Evolutionary conservation across 2,797 vertebrate species (phyloP).

Genomic region (Garrulus glandarius): DNA sequence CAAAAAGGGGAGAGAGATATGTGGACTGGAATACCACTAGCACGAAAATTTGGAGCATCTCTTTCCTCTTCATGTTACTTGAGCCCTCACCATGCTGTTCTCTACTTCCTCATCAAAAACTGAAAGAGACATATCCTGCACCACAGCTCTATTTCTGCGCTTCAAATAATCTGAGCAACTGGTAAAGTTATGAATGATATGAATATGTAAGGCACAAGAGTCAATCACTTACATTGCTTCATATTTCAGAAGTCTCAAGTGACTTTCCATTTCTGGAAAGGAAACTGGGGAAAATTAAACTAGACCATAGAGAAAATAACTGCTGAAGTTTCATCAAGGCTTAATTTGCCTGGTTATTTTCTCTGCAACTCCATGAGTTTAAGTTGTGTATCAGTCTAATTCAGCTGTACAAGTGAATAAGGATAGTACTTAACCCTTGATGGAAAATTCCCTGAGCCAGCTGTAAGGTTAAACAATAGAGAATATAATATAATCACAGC

Average conservation of each 20-base stretch:
- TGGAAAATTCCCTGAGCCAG: background rate
- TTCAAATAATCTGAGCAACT: background rate
- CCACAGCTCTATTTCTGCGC: background rate
- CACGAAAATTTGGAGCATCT: background rate
- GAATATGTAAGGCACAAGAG: background rate
- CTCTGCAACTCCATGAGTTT: background rate
- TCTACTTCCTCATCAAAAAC: background rate
- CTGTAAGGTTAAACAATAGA: background rate
- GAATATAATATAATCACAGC: background rate
- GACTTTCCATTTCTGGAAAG: background rate
- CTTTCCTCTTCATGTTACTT: background rate
- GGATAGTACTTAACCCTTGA: background rate
- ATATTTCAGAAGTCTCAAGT: background rate
- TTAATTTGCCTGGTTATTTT: background rate
- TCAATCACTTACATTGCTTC: background rate
- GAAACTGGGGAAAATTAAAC: background rate
- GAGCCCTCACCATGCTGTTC: rapidly evolving
- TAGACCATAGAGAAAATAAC: background rate
- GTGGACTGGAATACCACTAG: background rate
- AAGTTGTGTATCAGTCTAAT: background rate
- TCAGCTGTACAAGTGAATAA: background rate
- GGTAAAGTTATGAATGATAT: background rate
- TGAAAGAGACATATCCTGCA: background rate
- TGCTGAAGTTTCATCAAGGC: background rate
- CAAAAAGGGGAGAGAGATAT: background rate